These are phyloP conservation scores for Brachyptera putata DNA, from an alignment of 2,888 invertebrate genomes.

Conservation along the genomic window DNA sequence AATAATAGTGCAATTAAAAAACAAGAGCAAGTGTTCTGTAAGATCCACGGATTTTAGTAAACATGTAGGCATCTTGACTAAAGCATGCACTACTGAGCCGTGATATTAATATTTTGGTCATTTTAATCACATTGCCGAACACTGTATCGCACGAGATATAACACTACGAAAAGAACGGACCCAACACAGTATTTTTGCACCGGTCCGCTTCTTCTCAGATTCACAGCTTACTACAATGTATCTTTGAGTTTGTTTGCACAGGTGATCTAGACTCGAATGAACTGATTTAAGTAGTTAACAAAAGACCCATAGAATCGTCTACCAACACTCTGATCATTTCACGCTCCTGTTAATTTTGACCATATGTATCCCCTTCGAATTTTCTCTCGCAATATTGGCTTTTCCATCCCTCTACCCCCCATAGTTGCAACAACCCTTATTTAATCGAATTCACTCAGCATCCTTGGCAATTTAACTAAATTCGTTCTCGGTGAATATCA, in stretches of 20 bases:
- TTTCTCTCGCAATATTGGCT: slow-evolving; percentile 6
- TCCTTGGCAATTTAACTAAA: slow-evolving; percentile 16
- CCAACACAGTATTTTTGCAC: too few species aligned
- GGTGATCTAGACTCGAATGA: slow-evolving; percentile 5
- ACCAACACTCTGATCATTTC: slow-evolving; percentile 26
- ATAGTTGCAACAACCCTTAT: neutral
- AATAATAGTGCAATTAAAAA: too few species aligned
- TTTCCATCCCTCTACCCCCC: neutral
- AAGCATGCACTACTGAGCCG: too few species aligned
- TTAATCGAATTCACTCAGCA: slow-evolving; percentile 1
- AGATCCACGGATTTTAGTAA: too few species aligned
- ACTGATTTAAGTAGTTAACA: neutral
- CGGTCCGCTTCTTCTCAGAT: neutral
- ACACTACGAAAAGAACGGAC: too few species aligned
- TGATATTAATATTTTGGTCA: too few species aligned
- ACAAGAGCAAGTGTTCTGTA: too few species aligned
- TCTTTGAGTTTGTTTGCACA: slow-evolving; percentile 1
- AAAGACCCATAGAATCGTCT: neutral
- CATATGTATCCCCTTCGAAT: slow-evolving; percentile 11
- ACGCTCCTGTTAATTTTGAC: slow-evolving; percentile 25
- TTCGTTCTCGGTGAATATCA: slow-evolving; percentile 8
- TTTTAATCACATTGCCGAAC: too few species aligned
- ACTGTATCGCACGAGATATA: too few species aligned
- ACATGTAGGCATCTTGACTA: too few species aligned
- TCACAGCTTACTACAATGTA: neutral